Base-by-base conservation (phyloP, 1,140 invertebrate genomes). In the Formica selysi region DNA sequence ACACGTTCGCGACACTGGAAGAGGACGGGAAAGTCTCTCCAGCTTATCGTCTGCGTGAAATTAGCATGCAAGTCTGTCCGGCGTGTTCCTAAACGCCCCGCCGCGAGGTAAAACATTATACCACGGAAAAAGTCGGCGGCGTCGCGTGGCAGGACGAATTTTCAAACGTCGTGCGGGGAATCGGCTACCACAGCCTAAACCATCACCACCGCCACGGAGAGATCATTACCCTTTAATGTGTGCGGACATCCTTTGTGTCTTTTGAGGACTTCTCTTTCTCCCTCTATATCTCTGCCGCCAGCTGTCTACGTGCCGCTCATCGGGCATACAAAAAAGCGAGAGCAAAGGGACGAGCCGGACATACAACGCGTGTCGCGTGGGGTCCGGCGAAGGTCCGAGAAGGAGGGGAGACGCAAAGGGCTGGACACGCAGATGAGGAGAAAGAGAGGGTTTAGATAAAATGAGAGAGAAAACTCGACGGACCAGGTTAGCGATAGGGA, bases 181-280 rank as follows among this genome's bases (percentile, higher is more conserved):
- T 88, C 81, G 68, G 83, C 79, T 74, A 83, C 79, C 79, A 26
- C 79, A 74, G 29, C 26, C 29, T 57, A 83, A 73, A 83, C 79
- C 48, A 71, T 8, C 78, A n/a, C 16, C 65, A n/a, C 11, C 54
- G 22, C 38, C 73, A 61, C 85, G 90, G 93, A 93, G 92, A 90
- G 92, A 92, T 92, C 88, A 93, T 94, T 93, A 93, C 93, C 91
- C 92, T 93, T 94, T 93, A 94, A 94, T 92, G 89, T 90, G 94
- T 92, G 93, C 92, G 92, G 90, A 88, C 87, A 78, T 93, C 92
- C 93, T 94, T 94, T 94, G 93, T 95, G 89, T 92, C 92, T 94
- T 93, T 94, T 91, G 93, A 94, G 92, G 90, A 94, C 92, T 93
- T 91, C 90, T 89, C 92, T 91, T 68, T 54, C 54, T 54, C 79